These are phyloP conservation scores for Pogoniulus pusillus DNA, from an alignment of 2,797 vertebrate species.

Conservation along the genomic window DNA sequence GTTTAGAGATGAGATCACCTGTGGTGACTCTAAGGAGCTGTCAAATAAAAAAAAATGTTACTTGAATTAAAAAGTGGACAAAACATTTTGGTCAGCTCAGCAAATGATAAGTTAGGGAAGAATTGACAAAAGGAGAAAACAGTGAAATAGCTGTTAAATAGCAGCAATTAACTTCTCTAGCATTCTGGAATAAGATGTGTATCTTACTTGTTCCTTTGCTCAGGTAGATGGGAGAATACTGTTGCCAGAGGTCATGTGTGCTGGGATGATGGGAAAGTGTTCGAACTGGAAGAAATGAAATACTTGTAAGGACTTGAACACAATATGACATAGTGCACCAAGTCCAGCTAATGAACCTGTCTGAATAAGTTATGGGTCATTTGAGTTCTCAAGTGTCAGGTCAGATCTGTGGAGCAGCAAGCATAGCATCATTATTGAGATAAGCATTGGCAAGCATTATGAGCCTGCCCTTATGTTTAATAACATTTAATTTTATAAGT, in stretches of 20 bases:
- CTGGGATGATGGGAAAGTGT: not conserved
- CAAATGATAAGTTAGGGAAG: not conserved
- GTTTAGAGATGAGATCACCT: not conserved
- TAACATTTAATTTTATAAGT: slow-evolving; percentile 26
- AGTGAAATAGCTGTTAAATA: not conserved
- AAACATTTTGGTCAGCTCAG: not conserved
- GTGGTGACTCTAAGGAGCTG: not conserved
- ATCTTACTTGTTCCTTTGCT: not conserved
- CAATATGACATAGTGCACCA: not conserved
- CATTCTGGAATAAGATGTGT: not conserved
- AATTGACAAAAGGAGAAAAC: not conserved
- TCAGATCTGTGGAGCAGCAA: slow-evolving; percentile 9
- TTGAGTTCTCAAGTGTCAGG: slow-evolving; percentile 22
- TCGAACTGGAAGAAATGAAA: not conserved
- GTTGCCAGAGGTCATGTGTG: not conserved
- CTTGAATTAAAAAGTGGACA: not conserved
- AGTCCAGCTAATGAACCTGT: not conserved
- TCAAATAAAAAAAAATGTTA: not conserved
- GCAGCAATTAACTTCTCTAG: not conserved
- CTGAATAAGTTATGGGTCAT: not conserved
- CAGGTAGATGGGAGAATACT: not conserved
- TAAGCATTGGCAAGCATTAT: not conserved
- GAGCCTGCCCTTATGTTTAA: slow-evolving; percentile 25
- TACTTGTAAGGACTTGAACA: not conserved
- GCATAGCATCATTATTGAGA: not conserved